phyloP scores from a whole-genome alignment of 2,888 invertebrate genomes.

The Drosophila recens region DNA sequence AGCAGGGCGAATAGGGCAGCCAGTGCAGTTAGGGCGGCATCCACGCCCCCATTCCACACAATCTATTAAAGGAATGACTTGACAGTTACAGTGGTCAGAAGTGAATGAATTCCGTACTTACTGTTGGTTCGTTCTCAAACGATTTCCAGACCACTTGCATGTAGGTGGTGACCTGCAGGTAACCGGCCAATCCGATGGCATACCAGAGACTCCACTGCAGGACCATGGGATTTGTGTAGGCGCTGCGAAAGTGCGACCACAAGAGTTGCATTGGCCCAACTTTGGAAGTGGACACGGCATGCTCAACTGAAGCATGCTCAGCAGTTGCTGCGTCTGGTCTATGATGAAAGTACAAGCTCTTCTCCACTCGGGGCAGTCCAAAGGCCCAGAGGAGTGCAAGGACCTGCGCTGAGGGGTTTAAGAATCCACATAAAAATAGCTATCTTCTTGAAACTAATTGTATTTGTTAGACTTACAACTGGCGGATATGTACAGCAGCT shows the following conservation, averaged over 20 bases:
- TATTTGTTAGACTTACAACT: constrained; percentile 85
- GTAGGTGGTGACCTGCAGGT: constrained; percentile 89
- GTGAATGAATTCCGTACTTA: constrained; percentile 39
- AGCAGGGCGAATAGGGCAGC: constrained; percentile 88
- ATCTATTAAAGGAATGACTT: constrained; percentile 54
- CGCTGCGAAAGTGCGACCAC: constrained; percentile 87
- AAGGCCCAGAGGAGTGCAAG: constrained; percentile 88
- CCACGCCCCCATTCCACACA: constrained; percentile 91
- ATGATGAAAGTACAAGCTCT: constrained; percentile 89
- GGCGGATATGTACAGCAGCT: constrained; percentile 89
- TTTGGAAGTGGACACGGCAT: neutral
- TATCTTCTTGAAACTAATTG: too few species aligned
- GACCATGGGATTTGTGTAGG: constrained; percentile 87
- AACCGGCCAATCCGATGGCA: constrained; percentile 90
- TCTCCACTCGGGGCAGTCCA: constrained; percentile 88
- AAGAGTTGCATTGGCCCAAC: constrained; percentile 83
- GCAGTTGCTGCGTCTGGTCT: constrained; percentile 7
- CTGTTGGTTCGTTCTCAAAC: constrained; percentile 84
- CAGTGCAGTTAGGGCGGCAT: constrained; percentile 90
- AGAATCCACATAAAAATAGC: neutral
- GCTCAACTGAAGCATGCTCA: constrained; percentile 16
- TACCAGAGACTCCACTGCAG: constrained; percentile 93
- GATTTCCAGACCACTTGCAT: constrained; percentile 90
- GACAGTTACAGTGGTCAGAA: neutral
- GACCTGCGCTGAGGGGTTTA: constrained; percentile 86